These are phyloP conservation scores for Myiagra hebetior DNA, from an alignment of 2,113 vertebrate species.

Conservation along the genomic window DNA sequence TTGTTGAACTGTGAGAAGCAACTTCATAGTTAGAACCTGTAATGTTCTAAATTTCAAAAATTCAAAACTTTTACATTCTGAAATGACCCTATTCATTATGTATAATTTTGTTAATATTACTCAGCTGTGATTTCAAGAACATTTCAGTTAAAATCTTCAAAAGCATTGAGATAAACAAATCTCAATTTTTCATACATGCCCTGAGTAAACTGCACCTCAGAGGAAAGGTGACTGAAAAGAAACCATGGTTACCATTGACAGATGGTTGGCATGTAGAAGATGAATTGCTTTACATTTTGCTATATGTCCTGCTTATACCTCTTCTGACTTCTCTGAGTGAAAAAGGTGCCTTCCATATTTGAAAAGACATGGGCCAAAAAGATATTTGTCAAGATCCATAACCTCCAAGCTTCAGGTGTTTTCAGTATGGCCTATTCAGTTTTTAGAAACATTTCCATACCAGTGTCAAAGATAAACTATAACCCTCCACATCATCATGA, in stretches of 20 bases:
- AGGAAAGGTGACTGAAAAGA: background rate
- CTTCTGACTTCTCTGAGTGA: background rate
- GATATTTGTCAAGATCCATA: background rate
- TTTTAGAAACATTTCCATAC: background rate
- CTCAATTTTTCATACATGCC: accelerated
- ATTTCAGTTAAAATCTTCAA: background rate
- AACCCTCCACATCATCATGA: background rate
- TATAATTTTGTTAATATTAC: background rate
- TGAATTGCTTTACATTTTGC: background rate
- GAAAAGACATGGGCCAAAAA: background rate
- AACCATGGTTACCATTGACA: background rate
- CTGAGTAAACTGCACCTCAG: background rate
- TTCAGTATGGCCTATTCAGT: background rate
- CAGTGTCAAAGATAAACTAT: background rate
- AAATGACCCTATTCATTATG: background rate
- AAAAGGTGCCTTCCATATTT: background rate
- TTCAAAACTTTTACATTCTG: background rate
- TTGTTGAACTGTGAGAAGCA: background rate
- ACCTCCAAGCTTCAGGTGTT: background rate
- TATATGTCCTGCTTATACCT: background rate
- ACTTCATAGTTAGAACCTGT: background rate
- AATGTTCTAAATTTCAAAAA: background rate
- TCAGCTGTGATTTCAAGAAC: background rate
- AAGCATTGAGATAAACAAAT: background rate
- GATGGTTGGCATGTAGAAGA: background rate